Percentiles rank a stretch among this genome's conserved stretches.
phyloP scores from a whole-genome alignment of 1,140 invertebrate species.

The Anadara kagoshimensis region DNA sequence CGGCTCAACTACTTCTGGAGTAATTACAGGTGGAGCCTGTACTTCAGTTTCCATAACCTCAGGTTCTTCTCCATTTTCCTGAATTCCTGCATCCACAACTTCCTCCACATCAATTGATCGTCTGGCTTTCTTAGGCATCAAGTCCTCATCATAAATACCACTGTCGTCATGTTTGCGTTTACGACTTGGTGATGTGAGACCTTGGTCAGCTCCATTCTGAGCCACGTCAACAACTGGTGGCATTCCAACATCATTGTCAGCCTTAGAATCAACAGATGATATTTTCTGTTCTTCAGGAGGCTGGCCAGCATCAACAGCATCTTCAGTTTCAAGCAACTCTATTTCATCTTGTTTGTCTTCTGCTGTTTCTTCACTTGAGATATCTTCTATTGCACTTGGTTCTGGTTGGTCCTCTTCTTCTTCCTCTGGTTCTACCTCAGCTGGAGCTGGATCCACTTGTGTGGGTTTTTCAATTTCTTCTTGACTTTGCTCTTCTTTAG shows the following conservation, averaged over 20 bases:
- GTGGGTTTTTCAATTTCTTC: conserved; percentile 3
- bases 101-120: conserved; percentile 11
- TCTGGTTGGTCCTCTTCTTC: conserved; percentile 13
- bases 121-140: neutral
- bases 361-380: conserved; percentile 33
- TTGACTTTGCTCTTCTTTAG: conserved; percentile 12
- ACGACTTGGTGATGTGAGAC: conserved; percentile 24
- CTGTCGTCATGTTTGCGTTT: conserved; percentile 20
- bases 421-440: neutral
- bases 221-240: conserved; percentile 7
- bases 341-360: conserved; percentile 18
- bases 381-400: conserved; percentile 21
- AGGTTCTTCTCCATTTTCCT: neutral
- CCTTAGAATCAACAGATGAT: conserved; percentile 4
- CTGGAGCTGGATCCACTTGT: conserved; percentile 14
- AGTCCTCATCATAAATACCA: conserved; percentile 1
- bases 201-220: conserved; percentile 5
- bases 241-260: conserved; percentile 7
- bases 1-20: conserved; percentile 12
- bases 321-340: conserved; percentile 11
- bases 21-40: neutral
- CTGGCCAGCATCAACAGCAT: neutral
- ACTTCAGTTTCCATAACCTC: neutral
- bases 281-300: neutral
- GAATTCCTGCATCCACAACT: neutral